These are phyloP conservation scores for Streptopelia turtur DNA, from an alignment of 2,797 vertebrate genomes.

Conservation along the genomic window DNA sequence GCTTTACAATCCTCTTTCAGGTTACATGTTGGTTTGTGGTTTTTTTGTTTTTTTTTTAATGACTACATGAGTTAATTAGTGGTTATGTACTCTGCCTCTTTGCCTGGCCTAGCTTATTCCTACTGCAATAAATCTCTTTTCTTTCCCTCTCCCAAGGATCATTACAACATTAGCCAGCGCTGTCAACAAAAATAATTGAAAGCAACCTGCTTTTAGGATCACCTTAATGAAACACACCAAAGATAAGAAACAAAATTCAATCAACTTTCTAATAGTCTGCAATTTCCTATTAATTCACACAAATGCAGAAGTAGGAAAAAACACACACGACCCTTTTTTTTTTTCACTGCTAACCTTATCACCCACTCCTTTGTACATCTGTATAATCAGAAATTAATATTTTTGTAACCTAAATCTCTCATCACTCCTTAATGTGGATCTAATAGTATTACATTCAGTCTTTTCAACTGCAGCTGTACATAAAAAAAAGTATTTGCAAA, in stretches of 20 bases:
- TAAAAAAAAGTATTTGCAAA: background rate
- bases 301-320: background rate
- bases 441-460: background rate
- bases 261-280: constrained; percentile 44
- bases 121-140: constrained; percentile 48
- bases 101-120: constrained; percentile 46
- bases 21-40: constrained; percentile 33
- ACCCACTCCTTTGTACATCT: background rate
- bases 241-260: constrained; percentile 61
- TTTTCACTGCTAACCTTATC: background rate
- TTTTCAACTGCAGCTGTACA: background rate
- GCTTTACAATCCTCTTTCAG: constrained; percentile 51
- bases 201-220: constrained; percentile 55
- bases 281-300: constrained; percentile 57
- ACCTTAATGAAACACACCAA: constrained; percentile 48
- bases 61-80: constrained; percentile 60
- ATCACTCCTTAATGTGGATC: background rate
- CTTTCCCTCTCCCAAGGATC: constrained; percentile 50
- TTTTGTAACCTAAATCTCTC: constrained; percentile 20
- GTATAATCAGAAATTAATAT: constrained; percentile 33
- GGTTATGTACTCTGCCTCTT: constrained; percentile 61
- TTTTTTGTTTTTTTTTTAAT: constrained; percentile 18
- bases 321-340: background rate
- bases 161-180: constrained; percentile 65
- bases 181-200: constrained; percentile 69